Percentiles rank a stretch among this genome's conserved stretches.
These are phyloP conservation scores for Myrmecobius fasciatus DNA, from an alignment of 2,113 vertebrate species.

Conservation along the genomic window DNA sequence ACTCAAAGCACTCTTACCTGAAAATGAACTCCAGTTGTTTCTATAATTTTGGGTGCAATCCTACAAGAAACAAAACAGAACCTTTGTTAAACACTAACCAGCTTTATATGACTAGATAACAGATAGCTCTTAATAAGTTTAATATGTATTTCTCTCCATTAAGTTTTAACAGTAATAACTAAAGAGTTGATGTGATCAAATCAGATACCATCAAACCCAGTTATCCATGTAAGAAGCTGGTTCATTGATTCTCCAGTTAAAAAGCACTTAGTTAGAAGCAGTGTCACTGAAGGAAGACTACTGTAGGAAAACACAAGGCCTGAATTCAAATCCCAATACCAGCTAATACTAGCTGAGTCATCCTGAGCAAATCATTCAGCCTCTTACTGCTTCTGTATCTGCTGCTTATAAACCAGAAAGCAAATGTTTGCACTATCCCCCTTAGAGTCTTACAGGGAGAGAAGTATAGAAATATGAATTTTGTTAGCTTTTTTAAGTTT, in stretches of 20 bases:
- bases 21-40: slow-evolving; percentile 98
- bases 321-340: neutral
- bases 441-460: neutral
- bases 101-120: slow-evolving; percentile 21
- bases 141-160: slow-evolving; percentile 42
- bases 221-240: neutral
- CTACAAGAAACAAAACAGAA: slow-evolving; percentile 81
- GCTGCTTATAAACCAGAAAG: neutral
- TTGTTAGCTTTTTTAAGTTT: neutral
- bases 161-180: neutral
- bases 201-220: neutral
- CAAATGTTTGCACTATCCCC: too few species aligned
- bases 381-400: neutral
- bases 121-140: slow-evolving; percentile 4
- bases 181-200: neutral
- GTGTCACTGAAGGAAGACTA: neutral
- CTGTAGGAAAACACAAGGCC: neutral
- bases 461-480: neutral
- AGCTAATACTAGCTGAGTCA: too few species aligned
- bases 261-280: neutral
- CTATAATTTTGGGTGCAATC: slow-evolving; percentile 94
- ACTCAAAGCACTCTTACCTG: slow-evolving; percentile 87
- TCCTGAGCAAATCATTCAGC: neutral
- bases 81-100: slow-evolving; percentile 24
- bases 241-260: neutral